phyloP scores from a whole-genome alignment of 2,113 vertebrate species.

The Campylomormyrus tamandua region DNA sequence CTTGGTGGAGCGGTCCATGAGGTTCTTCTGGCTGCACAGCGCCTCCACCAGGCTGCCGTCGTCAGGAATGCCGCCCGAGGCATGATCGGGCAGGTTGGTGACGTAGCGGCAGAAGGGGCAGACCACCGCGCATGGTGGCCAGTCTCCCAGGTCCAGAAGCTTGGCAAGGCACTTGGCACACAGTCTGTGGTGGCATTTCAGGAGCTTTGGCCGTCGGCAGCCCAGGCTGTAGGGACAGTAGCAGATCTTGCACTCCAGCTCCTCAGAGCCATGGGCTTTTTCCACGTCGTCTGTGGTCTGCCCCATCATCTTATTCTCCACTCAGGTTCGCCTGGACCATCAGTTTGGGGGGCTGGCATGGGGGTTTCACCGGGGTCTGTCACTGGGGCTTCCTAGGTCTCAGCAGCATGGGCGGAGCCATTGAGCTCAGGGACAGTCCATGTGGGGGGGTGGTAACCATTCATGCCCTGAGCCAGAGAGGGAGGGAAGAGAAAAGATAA shows the following conservation, averaged over 20 bases:
- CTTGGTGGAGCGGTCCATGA: slow-evolving; percentile 68
- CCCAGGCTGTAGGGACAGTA: slow-evolving; percentile 79
- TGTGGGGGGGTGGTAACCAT: slow-evolving; percentile 34
- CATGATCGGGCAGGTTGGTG: slow-evolving; percentile 68
- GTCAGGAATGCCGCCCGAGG: slow-evolving; percentile 69
- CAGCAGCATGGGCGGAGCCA: background rate
- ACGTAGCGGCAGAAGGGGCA: slow-evolving; percentile 89
- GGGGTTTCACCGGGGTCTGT: background rate
- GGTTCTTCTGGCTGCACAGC: slow-evolving; percentile 69
- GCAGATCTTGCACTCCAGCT: slow-evolving; percentile 95
- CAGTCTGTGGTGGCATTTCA: slow-evolving; percentile 82
- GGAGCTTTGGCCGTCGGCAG: slow-evolving; percentile 77
- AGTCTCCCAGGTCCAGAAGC: slow-evolving; percentile 82
- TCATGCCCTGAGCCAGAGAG: slow-evolving; percentile 34
- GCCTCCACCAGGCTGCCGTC: slow-evolving; percentile 78
- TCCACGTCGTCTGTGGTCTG: slow-evolving; percentile 51
- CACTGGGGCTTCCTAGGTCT: slow-evolving; percentile 12
- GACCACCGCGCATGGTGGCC: slow-evolving; percentile 70
- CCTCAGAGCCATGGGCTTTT: slow-evolving; percentile 62
- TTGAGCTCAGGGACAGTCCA: slow-evolving; percentile 12
- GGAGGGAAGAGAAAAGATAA: slow-evolving; percentile 43
- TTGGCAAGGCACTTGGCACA: slow-evolving; percentile 87
- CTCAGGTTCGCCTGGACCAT: background rate
- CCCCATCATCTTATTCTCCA: slow-evolving; percentile 57
- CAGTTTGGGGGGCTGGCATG: background rate